phyloP scores from a whole-genome alignment of 2,797 vertebrate genomes.

The Pyrrhura leucotis region DNA sequence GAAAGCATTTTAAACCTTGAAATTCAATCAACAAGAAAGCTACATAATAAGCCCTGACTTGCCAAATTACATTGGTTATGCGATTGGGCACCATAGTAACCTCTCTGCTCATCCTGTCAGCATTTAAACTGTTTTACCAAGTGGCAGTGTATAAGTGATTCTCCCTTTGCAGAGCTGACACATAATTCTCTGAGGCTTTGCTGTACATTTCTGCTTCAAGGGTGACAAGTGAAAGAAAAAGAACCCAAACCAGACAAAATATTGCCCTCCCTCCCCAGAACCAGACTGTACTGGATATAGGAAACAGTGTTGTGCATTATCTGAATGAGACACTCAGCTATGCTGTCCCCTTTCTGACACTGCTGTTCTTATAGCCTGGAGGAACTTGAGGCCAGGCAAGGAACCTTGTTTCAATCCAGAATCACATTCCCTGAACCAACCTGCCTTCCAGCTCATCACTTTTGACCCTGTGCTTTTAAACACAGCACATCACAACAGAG shows the following conservation, averaged over 20 bases:
- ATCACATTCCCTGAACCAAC: neutral
- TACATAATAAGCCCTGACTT: neutral
- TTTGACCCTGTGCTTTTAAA: neutral
- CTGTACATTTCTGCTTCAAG: neutral
- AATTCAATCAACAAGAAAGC: neutral
- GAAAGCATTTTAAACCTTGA: neutral
- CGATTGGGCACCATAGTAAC: neutral
- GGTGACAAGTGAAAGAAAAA: neutral
- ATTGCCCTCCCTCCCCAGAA: neutral
- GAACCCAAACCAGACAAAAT: neutral
- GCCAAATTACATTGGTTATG: slow-evolving; percentile 8
- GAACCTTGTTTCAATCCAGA: neutral
- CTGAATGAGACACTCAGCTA: neutral
- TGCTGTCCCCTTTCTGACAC: neutral
- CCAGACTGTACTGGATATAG: neutral
- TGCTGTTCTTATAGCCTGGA: neutral
- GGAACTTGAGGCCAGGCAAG: neutral
- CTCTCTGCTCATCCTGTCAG: neutral
- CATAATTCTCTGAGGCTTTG: neutral
- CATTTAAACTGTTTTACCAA: neutral
- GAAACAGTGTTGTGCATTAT: neutral
- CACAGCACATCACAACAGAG: neutral
- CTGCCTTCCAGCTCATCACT: neutral
- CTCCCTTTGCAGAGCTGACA: neutral
- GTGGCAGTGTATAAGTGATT: neutral